Conservation (phyloP, 2,888 invertebrate genomes). For the Lathronympha strigana region DNA sequence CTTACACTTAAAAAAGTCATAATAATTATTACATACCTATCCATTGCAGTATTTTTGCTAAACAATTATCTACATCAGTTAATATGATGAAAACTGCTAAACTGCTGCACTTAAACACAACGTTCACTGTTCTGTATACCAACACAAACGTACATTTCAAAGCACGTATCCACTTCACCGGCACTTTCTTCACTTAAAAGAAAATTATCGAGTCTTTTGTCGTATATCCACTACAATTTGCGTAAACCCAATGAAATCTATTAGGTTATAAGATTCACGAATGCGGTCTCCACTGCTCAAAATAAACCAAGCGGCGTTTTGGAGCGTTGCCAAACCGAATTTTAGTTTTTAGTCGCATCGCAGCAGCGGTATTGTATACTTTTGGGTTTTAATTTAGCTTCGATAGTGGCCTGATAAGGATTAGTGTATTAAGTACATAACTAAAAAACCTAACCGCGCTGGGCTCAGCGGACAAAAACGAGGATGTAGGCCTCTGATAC, state of each 20-base stretch:
- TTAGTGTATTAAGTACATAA: too few relatives aligned
- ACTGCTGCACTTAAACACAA: neutral
- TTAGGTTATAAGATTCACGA: conserved; percentile 70
- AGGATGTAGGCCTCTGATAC: too few relatives aligned
- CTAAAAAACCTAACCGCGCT: too few relatives aligned
- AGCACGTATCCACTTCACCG: neutral
- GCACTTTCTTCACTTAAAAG: conserved; percentile 11
- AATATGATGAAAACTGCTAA: neutral
- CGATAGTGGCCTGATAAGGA: neutral
- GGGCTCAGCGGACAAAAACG: too few relatives aligned
- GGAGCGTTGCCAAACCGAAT: conserved; percentile 52
- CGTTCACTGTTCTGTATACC: neutral
- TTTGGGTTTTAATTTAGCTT: conserved; percentile 9
- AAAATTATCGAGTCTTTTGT: conserved; percentile 14
- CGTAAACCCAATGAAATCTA: conserved; percentile 55
- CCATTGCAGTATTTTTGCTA: too few relatives aligned
- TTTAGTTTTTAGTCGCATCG: conserved; percentile 22
- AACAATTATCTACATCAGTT: neutral
- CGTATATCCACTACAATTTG: conserved; percentile 41
- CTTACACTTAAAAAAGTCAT: neutral
- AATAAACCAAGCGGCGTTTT: conserved; percentile 59
- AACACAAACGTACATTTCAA: conserved; percentile 35
- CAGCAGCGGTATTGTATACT: conserved; percentile 1
- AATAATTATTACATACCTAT: too few relatives aligned
- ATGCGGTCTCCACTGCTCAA: conserved; percentile 55